phyloP scores from a whole-genome alignment of 2,888 invertebrate genomes.

The Osedax fenrisi region DNA sequence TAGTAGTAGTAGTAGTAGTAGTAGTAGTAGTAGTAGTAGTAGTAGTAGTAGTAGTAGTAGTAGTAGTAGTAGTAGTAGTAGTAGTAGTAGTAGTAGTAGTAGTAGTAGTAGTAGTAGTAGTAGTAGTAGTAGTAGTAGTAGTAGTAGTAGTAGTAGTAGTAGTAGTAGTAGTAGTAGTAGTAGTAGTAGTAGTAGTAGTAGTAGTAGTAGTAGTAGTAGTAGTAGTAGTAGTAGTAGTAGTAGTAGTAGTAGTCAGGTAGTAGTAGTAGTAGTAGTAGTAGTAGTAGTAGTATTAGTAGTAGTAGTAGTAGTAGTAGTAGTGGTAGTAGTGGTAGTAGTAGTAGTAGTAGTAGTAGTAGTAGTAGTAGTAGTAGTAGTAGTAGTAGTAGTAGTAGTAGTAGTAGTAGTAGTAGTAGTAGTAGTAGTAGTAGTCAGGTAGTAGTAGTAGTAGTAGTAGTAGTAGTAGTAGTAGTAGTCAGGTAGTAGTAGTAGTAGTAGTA shows the following conservation, averaged over 20 bases:
- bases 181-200: conserved; percentile 28
- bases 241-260: neutral
- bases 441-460: no score
- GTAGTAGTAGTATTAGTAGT: neutral
- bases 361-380: no score
- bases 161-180: conserved; percentile 25
- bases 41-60: conserved; percentile 29
- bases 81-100: conserved; percentile 28
- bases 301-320: conserved; percentile 24
- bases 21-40: conserved; percentile 28
- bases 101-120: conserved; percentile 28
- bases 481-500: no score
- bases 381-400: no score
- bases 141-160: conserved; percentile 25
- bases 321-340: conserved; percentile 28
- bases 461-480: no score
- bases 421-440: no score
- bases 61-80: conserved; percentile 29
- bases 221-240: conserved; percentile 24
- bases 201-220: conserved; percentile 29
- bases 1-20: conserved; percentile 29
- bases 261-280: neutral
- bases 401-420: no score
- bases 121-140: conserved; percentile 27
- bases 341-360: conserved; percentile 28